A percentile compares a stretch with the other conserved stretches of the same genome.
Conservation (phyloP, 2,888 invertebrate species). For the Polyploca ridens region DNA sequence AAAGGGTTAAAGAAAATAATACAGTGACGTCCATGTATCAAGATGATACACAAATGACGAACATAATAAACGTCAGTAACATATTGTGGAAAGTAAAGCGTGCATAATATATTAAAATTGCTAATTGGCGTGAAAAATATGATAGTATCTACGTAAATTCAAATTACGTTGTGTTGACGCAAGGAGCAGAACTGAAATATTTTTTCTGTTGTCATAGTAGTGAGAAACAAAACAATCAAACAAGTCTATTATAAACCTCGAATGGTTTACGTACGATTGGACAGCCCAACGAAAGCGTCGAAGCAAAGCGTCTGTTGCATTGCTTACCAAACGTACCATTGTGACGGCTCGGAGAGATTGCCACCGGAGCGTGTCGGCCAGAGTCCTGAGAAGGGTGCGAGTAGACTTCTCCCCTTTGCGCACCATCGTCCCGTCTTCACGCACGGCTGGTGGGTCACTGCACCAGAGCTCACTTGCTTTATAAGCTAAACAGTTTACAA, state of each 20-base stretch:
- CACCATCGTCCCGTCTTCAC: slow-evolving; percentile 80
- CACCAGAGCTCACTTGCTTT: slow-evolving; percentile 59
- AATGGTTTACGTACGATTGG: slow-evolving; percentile 5
- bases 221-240: slow-evolving; percentile 2
- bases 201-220: neutral
- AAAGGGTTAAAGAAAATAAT: too few species aligned
- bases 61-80: slow-evolving; percentile 12
- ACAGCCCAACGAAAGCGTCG: slow-evolving; percentile 11
- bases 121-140: neutral
- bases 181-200: neutral
- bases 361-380: slow-evolving; percentile 78
- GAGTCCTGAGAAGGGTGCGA: slow-evolving; percentile 74
- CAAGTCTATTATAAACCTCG: neutral
- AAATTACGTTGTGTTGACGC: neutral
- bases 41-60: slow-evolving; percentile 10
- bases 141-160: slow-evolving; percentile 5
- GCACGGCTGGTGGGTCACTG: slow-evolving; percentile 79
- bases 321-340: slow-evolving; percentile 63
- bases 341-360: slow-evolving; percentile 68
- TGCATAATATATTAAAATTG: neutral
- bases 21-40: neutral
- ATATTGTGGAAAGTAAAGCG: slow-evolving; percentile 5
- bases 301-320: slow-evolving; percentile 38
- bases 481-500: slow-evolving; percentile 48
- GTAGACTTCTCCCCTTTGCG: slow-evolving; percentile 76